Base-by-base conservation (phyloP, 2,797 vertebrate species). In the Chelon auratus region DNA sequence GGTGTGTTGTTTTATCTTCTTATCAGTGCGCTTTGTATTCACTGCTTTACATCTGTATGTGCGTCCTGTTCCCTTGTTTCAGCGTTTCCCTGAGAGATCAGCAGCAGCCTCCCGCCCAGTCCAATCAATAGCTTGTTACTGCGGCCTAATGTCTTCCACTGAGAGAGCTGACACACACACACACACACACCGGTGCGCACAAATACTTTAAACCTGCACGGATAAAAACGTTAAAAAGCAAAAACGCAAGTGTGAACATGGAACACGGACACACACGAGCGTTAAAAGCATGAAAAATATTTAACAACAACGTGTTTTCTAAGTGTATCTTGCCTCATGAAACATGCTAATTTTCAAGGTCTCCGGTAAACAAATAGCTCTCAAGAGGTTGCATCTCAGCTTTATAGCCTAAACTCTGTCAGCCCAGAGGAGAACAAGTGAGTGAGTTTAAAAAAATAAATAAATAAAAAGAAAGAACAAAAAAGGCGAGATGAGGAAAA, bases 51-150 rank as follows among this genome's bases (percentile, higher is more conserved):
- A 56, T 80, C 26, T 1, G 15, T 53, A 40, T 68, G 57, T 65
- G 77, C 8, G 65, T 76, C 66, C 78, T 36, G 43, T 74, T 78
- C 72, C 43, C 73, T 33, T 40, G 40, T 73, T 84, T 66, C 72
- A 75, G 77, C n/a, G 10, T 87, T 85, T 90, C 82, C 78, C 72
- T 85, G 69, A 82, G 72, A 89, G 77, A 88, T 86, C 81, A 87
- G 84, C 82, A 77, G 83, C 78, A 70, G 63, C 79, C 73, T 83
- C 67, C 70, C 4, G 47, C 67, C 63, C 61, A 40, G 70, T 72
- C 59, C 79, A 86, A 92, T 93, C 91, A 87, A 93, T 91, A 91
- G 73, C 87, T 90, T 90, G 88, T 90, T 90, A 89, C 88, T 80
- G 84, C 73, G 71, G 83, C 68, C 69, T 83, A 88, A 89, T 89